Conservation (phyloP, 1,140 invertebrate species). For the Papilio xuthus region DNA sequence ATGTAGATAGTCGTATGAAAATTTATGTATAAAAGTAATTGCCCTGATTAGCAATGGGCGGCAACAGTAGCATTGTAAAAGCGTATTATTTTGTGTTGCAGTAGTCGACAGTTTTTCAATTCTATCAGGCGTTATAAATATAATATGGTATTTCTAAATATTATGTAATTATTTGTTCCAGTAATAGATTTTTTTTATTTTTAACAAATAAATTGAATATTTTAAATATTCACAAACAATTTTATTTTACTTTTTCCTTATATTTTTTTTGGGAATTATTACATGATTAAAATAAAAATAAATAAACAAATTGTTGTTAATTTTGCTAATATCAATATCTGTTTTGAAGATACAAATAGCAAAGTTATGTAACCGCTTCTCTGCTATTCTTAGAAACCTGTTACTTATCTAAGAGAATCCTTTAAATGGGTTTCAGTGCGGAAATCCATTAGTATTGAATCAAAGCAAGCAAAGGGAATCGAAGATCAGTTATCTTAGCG, state of each 20-base stretch:
- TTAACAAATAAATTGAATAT: no score
- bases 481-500: not conserved
- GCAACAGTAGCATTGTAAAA: not conserved
- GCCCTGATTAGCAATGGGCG: not conserved
- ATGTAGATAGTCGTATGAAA: not conserved
- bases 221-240: no score
- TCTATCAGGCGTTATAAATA: not conserved
- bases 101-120: not conserved
- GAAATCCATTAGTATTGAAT: slow-evolving; percentile 21
- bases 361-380: not conserved
- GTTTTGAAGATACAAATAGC: not conserved
- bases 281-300: not conserved
- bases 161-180: no score
- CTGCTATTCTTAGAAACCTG: not conserved
- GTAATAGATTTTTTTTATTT: no score
- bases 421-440: slow-evolving; percentile 8
- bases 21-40: not conserved
- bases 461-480: not conserved
- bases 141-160: not conserved
- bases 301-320: not conserved
- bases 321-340: not conserved
- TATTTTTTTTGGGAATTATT: no score
- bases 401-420: slow-evolving; percentile 3
- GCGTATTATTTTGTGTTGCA: not conserved
- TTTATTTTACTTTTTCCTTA: no score